Conservation (phyloP, 2,113 vertebrate species). For the Tenrec ecaudatus region DNA sequence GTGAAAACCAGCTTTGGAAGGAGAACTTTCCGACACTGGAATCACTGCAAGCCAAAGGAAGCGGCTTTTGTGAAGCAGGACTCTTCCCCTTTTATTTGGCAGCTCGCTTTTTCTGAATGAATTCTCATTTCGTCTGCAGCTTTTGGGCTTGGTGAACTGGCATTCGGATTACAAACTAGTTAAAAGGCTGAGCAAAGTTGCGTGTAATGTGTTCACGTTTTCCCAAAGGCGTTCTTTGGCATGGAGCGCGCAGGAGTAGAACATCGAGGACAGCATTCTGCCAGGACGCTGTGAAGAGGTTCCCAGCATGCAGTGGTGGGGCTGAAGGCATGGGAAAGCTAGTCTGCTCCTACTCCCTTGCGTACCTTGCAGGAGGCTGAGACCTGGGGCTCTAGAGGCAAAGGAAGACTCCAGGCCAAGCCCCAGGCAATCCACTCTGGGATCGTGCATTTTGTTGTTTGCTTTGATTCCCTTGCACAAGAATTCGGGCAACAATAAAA, state of each 20-base stretch:
- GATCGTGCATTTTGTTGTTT: too few species aligned
- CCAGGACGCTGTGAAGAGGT: constrained; percentile 10
- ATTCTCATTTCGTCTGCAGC: constrained; percentile 1
- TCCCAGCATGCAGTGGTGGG: background rate
- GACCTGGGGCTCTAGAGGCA: background rate
- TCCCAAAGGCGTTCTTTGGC: background rate
- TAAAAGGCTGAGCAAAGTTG: constrained; percentile 35
- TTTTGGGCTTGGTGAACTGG: constrained; percentile 46
- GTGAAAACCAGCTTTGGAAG: constrained; percentile 9
- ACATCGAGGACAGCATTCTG: background rate
- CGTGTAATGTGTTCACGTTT: background rate
- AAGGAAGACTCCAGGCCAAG: background rate
- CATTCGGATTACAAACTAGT: constrained; percentile 41
- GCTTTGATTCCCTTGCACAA: background rate
- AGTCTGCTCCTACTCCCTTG: background rate
- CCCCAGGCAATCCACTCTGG: background rate
- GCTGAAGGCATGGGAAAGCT: background rate
- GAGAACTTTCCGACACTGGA: constrained; percentile 18
- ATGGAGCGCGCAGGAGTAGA: accelerated
- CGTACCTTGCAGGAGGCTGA: background rate
- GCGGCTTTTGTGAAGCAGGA: background rate
- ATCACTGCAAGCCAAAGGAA: constrained; percentile 27
- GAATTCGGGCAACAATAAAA: background rate
- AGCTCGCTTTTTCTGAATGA: background rate
- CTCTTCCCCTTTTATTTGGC: background rate